These are phyloP conservation scores for Drosophila arawakana DNA, from an alignment of 1,140 invertebrate species.

Conservation along the genomic window DNA sequence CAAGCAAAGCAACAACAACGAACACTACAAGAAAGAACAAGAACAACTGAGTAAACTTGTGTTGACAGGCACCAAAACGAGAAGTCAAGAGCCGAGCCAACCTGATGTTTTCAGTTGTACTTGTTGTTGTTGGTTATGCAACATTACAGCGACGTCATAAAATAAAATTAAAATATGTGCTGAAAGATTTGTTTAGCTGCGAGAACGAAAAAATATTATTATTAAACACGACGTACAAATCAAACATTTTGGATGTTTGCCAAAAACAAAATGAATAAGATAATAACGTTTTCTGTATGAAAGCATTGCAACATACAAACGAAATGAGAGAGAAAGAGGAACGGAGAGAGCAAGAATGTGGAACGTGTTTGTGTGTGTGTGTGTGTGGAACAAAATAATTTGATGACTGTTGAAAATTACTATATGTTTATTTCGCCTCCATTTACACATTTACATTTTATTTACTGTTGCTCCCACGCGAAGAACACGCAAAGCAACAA, in stretches of 20 bases:
- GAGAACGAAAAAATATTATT: constrained; percentile 45
- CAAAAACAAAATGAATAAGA: constrained; percentile 30
- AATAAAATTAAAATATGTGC: constrained; percentile 25
- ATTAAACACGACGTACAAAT: constrained; percentile 27
- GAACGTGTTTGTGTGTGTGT: constrained; percentile 2
- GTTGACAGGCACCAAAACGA: constrained; percentile 14
- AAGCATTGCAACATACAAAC: constrained; percentile 46
- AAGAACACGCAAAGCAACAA: constrained; percentile 7
- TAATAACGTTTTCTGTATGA: constrained; percentile 25
- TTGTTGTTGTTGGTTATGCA: constrained; percentile 50
- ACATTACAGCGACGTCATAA: constrained; percentile 35
- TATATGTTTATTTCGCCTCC: constrained; percentile 5
- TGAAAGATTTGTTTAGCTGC: constrained; percentile 23
- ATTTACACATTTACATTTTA: constrained; percentile 28
- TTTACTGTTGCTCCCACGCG: constrained; percentile 15
- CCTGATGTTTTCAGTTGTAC: constrained; percentile 11
- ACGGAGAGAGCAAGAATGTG: constrained; percentile 9
- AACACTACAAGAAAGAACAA: constrained; percentile 3
- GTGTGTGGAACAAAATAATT: constrained; percentile 4
- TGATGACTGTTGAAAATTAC: constrained; percentile 25
- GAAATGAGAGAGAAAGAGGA: background rate
- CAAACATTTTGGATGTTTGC: constrained; percentile 61
- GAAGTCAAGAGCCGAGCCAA: background rate
- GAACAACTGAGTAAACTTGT: constrained; percentile 34
- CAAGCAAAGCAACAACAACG: constrained; percentile 19